Conservation (phyloP, 1,140 invertebrate genomes). For the Hermetia illucens region DNA sequence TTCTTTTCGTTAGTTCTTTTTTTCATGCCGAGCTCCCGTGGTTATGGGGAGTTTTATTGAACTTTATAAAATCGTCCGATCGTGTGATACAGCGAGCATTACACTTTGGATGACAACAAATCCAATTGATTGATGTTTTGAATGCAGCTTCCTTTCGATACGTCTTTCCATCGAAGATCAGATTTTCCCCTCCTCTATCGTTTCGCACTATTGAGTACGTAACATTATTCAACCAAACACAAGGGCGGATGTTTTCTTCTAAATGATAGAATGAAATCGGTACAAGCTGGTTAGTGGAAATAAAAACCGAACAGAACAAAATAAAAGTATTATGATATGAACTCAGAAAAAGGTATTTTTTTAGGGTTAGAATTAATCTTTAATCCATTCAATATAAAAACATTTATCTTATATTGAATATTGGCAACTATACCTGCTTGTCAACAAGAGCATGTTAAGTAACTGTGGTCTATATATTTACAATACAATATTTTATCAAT, state of each 20-base stretch:
- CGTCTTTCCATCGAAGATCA: not conserved
- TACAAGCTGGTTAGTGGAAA: not conserved
- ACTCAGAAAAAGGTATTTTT: not conserved
- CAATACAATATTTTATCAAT: no score
- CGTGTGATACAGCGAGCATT: not conserved
- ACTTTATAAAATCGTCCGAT: no score
- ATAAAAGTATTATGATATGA: not conserved
- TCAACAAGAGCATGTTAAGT: no score
- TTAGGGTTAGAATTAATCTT: not conserved
- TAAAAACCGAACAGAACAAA: not conserved
- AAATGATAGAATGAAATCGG: not conserved
- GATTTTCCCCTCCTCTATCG: constrained; percentile 2
- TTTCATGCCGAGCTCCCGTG: no score
- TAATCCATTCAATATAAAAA: not conserved
- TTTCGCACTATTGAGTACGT: not conserved
- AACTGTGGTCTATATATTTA: no score
- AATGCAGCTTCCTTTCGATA: constrained; percentile 6
- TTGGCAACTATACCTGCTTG: no score
- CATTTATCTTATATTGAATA: no score
- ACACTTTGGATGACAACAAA: constrained; percentile 2
- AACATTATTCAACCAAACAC: no score
- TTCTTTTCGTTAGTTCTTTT: no score
- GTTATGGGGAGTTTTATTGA: no score
- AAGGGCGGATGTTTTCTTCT: no score
- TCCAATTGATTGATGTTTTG: constrained; percentile 6